Conservation (phyloP, 2,797 vertebrate species). For the Rhinichthys osculus region DNA sequence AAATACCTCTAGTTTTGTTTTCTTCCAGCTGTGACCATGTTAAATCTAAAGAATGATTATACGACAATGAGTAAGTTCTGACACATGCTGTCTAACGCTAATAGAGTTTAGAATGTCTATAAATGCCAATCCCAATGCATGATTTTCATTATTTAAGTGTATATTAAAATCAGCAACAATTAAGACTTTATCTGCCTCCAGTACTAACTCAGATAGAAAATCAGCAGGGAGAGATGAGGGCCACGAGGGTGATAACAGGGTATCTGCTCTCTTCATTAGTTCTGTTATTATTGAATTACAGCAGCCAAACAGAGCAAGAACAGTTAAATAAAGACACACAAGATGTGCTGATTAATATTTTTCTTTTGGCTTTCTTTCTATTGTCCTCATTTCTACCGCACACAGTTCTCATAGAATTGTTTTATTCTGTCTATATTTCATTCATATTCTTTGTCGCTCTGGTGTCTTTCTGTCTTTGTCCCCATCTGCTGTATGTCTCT, state of each 20-base stretch:
- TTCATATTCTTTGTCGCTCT: slow-evolving; percentile 42
- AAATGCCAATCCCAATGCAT: not conserved
- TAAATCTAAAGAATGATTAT: not conserved
- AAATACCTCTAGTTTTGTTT: not conserved
- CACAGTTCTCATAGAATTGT: slow-evolving; percentile 49
- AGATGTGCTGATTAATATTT: slow-evolving; percentile 72
- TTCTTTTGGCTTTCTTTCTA: slow-evolving; percentile 26
- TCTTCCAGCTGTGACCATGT: not conserved
- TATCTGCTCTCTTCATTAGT: slow-evolving; percentile 85
- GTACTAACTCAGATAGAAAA: not conserved
- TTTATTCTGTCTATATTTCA: slow-evolving; percentile 26
- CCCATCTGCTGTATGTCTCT: slow-evolving; percentile 60
- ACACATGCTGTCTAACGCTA: not conserved
- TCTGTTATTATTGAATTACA: slow-evolving; percentile 73
- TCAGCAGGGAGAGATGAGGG: slow-evolving; percentile 75
- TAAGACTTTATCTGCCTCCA: not conserved
- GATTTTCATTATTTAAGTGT: not conserved
- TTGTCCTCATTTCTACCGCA: not conserved
- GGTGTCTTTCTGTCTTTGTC: slow-evolving; percentile 32
- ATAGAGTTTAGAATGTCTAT: not conserved
- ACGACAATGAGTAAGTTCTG: not conserved
- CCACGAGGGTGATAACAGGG: slow-evolving; percentile 80
- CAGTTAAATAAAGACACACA: slow-evolving; percentile 77
- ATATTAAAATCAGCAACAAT: not conserved
- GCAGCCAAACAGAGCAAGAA: slow-evolving; percentile 75